Conservation (phyloP, 2,797 vertebrate genomes). For the Novumbra hubbsi region DNA sequence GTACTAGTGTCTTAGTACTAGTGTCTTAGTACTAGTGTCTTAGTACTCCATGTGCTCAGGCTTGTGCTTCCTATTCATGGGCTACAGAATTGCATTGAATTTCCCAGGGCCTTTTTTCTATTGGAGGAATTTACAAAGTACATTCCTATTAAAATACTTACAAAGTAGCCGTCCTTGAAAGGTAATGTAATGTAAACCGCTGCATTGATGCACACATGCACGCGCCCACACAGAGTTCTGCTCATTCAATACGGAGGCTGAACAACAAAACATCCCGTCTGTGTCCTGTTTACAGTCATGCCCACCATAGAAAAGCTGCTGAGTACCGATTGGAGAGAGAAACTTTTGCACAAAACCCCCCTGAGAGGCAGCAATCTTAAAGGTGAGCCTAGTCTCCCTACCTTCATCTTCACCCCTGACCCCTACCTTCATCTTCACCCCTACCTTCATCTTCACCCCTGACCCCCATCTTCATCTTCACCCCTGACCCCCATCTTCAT, state of each 20-base stretch:
- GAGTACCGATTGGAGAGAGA: constrained; percentile 90
- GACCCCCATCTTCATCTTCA: neutral
- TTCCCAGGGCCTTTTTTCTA: constrained; percentile 5
- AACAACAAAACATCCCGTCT: neutral
- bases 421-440: neutral
- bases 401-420: neutral
- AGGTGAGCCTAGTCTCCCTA: constrained; percentile 71
- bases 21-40: no score
- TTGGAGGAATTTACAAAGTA: neutral
- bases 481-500: neutral
- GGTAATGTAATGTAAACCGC: constrained; percentile 58
- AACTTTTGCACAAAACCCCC: constrained; percentile 80
- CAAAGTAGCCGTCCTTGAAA: constrained; percentile 56
- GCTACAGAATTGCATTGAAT: neutral
- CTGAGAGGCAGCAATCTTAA: constrained; percentile 82
- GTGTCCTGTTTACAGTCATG: constrained; percentile 75
- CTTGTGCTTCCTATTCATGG: neutral
- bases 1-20: no score
- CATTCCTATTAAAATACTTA: constrained; percentile 32
- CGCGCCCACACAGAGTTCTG: neutral
- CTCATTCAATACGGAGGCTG: neutral
- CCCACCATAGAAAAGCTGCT: constrained; percentile 94
- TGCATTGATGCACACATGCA: neutral
- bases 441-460: neutral
- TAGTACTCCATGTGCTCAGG: neutral